These are phyloP conservation scores for Mastomys coucha DNA, from an alignment of 2,113 vertebrate species.

Conservation along the genomic window DNA sequence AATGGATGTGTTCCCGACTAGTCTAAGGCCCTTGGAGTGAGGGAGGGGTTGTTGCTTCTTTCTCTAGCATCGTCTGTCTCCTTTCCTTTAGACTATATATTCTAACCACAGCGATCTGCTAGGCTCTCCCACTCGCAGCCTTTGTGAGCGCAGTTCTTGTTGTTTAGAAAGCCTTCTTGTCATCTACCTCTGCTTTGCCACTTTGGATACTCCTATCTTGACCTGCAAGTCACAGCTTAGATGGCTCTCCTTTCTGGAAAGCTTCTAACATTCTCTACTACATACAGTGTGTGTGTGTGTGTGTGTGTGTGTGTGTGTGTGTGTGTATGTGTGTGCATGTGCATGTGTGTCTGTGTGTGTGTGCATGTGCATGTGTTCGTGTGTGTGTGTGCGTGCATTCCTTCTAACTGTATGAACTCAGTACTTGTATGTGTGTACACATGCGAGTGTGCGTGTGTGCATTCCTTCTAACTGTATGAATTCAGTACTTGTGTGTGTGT, in stretches of 20 bases:
- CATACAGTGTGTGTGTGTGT: background rate
- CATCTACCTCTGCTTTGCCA: background rate
- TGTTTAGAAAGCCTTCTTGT: background rate
- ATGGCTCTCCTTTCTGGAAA: background rate
- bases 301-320: background rate
- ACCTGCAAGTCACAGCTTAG: background rate
- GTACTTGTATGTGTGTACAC: no score
- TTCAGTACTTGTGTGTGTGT: background rate
- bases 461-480: no score
- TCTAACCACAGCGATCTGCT: accelerated
- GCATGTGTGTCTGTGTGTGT: no score
- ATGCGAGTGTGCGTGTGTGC: background rate
- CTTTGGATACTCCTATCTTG: background rate
- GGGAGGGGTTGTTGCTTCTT: background rate
- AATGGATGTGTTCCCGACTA: background rate
- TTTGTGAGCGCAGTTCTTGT: background rate
- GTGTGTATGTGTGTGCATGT: no score
- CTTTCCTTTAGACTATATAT: background rate
- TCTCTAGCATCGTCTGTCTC: background rate
- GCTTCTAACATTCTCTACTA: background rate
- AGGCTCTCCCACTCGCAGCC: background rate
- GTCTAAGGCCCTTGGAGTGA: background rate
- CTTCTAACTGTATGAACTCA: no score
- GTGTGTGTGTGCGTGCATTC: no score
- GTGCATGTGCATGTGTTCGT: no score